phyloP scores from a whole-genome alignment of 2,888 invertebrate species.

The Tyria jacobaeae region DNA sequence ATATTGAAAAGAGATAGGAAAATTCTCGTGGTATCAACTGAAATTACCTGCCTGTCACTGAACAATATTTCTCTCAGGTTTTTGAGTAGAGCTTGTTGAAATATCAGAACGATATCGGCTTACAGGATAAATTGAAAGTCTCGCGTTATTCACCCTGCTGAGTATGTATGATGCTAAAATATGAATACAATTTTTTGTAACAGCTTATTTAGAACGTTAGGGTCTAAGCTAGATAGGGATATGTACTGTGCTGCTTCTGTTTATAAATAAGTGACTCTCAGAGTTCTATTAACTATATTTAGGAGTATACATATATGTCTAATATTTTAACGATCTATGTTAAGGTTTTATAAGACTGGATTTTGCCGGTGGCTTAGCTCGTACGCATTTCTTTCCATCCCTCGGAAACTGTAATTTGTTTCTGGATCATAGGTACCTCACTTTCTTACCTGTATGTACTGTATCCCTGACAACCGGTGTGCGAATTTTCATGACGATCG shows the following conservation, averaged over 20 bases:
- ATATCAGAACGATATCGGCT: not conserved
- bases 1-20: constrained; percentile 14
- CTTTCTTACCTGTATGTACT: too few relatives aligned
- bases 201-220: not conserved
- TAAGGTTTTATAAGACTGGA: too few relatives aligned
- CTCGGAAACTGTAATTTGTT: too few relatives aligned
- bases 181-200: not conserved
- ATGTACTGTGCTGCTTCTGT: too few relatives aligned
- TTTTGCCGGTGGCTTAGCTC: too few relatives aligned
- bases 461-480: too few relatives aligned
- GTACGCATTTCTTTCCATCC: too few relatives aligned
- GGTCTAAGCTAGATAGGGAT: too few relatives aligned
- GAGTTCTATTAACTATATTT: not conserved
- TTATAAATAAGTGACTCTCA: not conserved
- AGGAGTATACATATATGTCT: too few relatives aligned
- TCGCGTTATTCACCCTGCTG: not conserved
- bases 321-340: too few relatives aligned
- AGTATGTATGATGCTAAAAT: not conserved
- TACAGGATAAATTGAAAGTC: constrained; percentile 2
- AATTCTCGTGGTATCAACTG: not conserved
- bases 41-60: constrained; percentile 1
- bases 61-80: not conserved
- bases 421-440: too few relatives aligned
- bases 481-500: too few relatives aligned
- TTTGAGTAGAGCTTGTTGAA: constrained; percentile 1